Evolutionary conservation across 2,888 invertebrate species (phyloP), one percentile per base, ranked within the genome.

Genomic region (Pyrrhia umbra): DNA sequence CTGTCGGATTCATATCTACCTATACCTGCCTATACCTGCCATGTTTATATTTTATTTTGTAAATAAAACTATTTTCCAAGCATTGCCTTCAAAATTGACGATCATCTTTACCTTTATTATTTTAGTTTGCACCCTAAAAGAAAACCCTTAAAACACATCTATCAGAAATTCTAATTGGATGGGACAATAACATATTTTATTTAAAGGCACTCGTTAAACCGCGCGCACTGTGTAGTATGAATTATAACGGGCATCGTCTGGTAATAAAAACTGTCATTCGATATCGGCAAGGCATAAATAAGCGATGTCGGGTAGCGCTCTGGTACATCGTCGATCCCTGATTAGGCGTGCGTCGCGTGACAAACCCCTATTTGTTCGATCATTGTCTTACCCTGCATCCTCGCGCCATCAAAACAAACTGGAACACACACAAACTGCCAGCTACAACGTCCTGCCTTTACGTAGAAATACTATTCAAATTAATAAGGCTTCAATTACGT

Each of bases 301-400:
- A 93, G 79, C 84, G 82, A 87, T 90, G 91, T 90, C 82, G 90
- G 82, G 91, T 90, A 89, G 90, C 89, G 88, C 87, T 87, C 85
- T 68, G 85, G 85, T 86, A 92, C 92, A 91, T 84, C 85, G 85
- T 76, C 88, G 93, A 94, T 93, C 83, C 82, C 87, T 89, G 94
- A 95, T 94, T 93, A 93, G 89, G 81, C 80, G 71, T 74, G 79
- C 81, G 70, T 95, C 83, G 94, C 94, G 94, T 95, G 94, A 93
- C 94, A 89, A 91, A 91, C 82, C 88, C 87, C 94, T 94, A 94
- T 95, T 95, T 93, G 94, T 93, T 89, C 88, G 90, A 92, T 93
- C 92, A 92, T 93, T 94, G 94, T 94, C 92, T 92, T 85, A 80
- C 79, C 72, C 89, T 86, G 91, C 90, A 90, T 90, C 91, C 90